Evolutionary conservation across 2,113 vertebrate genomes (phyloP).

Genomic region (Thamnophis sirtalis): DNA sequence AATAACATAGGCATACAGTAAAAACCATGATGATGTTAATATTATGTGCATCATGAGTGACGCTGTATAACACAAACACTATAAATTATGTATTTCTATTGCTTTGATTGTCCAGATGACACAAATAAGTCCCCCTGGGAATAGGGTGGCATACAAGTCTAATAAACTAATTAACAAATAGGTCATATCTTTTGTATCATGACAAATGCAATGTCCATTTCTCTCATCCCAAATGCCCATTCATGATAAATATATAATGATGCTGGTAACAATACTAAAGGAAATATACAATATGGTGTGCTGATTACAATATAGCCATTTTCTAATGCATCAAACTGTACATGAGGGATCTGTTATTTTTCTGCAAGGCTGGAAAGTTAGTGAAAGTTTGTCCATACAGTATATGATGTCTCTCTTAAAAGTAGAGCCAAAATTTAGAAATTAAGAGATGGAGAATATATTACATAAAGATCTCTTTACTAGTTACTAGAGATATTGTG

Average conservation of each 20-base stretch:
- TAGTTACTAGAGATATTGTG: neutral
- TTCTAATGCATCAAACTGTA: neutral
- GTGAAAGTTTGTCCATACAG: neutral
- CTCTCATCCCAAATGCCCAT: neutral
- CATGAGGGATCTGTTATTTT: neutral
- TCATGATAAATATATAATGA: neutral
- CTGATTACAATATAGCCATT: neutral
- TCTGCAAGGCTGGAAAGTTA: neutral
- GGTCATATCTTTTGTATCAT: neutral
- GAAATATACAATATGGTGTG: neutral
- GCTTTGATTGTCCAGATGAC: neutral
- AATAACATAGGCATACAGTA: neutral
- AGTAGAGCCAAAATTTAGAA: neutral
- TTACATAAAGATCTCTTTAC: neutral
- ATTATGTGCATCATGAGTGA: neutral
- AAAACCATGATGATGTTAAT: neutral
- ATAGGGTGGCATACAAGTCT: no score
- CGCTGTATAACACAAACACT: neutral
- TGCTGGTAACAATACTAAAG: neutral
- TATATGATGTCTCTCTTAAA: neutral
- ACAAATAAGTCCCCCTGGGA: no score
- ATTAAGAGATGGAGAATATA: neutral
- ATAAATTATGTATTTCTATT: neutral
- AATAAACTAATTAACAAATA: no score
- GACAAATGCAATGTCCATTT: neutral